Conservation (phyloP, 1,140 invertebrate species). For the Watersipora subatra region DNA sequence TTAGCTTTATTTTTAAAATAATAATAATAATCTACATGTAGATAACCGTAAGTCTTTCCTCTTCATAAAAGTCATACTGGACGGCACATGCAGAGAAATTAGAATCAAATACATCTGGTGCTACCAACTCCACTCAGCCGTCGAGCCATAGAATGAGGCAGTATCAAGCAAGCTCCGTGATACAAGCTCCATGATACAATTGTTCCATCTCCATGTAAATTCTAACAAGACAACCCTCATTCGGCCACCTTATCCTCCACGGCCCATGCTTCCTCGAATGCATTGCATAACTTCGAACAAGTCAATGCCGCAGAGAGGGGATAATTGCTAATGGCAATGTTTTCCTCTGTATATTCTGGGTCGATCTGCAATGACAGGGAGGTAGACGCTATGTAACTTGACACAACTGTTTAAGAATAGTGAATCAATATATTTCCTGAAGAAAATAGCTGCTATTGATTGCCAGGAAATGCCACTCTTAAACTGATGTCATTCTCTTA, state of each 20-base stretch:
- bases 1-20: too few relatives aligned
- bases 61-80: too few relatives aligned
- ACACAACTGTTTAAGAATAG: not conserved
- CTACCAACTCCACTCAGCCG: too few relatives aligned
- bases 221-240: too few relatives aligned
- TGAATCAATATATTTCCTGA: not conserved
- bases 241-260: constrained; percentile 38
- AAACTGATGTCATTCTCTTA: not conserved
- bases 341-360: constrained; percentile 78
- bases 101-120: too few relatives aligned
- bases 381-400: not conserved
- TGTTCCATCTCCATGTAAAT: too few relatives aligned
- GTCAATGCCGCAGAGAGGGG: constrained; percentile 88
- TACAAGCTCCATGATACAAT: too few relatives aligned
- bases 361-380: constrained; percentile 48
- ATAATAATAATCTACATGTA: too few relatives aligned
- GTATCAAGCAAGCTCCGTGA: too few relatives aligned
- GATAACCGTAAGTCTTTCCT: too few relatives aligned
- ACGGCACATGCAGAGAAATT: too few relatives aligned
- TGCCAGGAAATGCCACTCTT: not conserved
- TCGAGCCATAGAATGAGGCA: too few relatives aligned
- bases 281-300: constrained; percentile 88
- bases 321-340: constrained; percentile 84
- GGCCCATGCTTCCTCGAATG: constrained; percentile 91
- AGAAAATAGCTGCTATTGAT: not conserved